Percentiles rank a stretch among this genome's conserved stretches.
phyloP scores from a whole-genome alignment of 2,113 vertebrate genomes.

The Orthonyx spaldingii region DNA sequence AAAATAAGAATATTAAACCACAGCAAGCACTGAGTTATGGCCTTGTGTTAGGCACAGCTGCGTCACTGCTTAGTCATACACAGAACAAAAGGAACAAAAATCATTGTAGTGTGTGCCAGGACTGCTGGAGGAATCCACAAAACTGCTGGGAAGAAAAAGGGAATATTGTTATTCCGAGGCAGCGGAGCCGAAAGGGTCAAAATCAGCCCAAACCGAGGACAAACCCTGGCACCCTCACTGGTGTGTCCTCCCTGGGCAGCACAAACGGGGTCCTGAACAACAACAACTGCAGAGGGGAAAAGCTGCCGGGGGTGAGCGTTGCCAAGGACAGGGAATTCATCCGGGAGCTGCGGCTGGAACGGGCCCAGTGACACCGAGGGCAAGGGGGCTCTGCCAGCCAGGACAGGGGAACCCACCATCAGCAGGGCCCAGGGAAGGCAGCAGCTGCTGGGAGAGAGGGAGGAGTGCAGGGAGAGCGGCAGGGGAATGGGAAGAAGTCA shows the following conservation, averaged over 20 bases:
- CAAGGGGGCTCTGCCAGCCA: background rate
- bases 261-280: background rate
- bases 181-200: background rate
- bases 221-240: background rate
- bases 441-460: background rate
- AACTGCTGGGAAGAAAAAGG: slow-evolving; percentile 48
- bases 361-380: background rate
- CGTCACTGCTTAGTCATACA: slow-evolving; percentile 46
- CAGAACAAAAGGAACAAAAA: background rate
- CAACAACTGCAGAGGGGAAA: background rate
- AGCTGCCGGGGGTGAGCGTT: accelerated
- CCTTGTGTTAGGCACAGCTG: slow-evolving; percentile 60
- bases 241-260: background rate
- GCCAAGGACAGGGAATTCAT: background rate
- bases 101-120: background rate
- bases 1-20: slow-evolving; percentile 60
- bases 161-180: slow-evolving; percentile 22
- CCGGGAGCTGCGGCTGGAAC: background rate
- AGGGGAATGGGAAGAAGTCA: background rate
- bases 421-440: background rate
- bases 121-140: slow-evolving; percentile 42
- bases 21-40: slow-evolving; percentile 53
- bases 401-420: background rate
- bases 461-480: background rate
- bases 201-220: background rate